phyloP scores from a whole-genome alignment of 2,888 invertebrate genomes.

The Gandaritis pyraliata region DNA sequence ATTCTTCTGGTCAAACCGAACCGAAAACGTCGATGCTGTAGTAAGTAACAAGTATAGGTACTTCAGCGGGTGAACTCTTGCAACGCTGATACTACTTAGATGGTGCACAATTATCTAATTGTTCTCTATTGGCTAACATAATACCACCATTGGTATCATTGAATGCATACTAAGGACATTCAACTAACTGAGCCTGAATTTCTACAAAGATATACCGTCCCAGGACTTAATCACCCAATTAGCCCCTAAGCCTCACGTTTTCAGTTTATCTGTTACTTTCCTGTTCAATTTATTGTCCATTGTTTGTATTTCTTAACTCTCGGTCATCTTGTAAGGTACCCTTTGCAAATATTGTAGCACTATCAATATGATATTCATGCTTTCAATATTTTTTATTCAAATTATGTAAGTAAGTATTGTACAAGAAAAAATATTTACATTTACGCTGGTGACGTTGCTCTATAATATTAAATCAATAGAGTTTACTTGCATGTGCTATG shows the following conservation, averaged over 20 bases:
- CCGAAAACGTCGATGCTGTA: no score
- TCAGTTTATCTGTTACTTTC: conserved; percentile 13
- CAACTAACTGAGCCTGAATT: background rate
- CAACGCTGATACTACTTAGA: no score
- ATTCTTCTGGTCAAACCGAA: background rate
- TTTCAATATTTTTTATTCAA: background rate
- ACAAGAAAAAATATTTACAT: no score
- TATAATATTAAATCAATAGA: no score
- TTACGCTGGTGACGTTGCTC: background rate
- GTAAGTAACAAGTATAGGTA: no score
- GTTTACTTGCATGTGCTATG: background rate
- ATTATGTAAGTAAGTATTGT: no score
- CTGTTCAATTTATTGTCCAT: conserved; percentile 21
- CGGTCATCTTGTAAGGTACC: conserved; percentile 12
- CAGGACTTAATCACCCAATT: conserved; percentile 16
- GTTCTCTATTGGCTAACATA: background rate
- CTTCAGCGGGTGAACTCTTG: no score
- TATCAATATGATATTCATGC: background rate
- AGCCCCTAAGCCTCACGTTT: conserved; percentile 6
- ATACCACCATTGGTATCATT: background rate
- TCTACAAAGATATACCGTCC: conserved; percentile 7
- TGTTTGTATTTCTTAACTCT: conserved; percentile 22
- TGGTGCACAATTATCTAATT: background rate
- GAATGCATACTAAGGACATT: background rate
- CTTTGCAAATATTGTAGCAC: background rate